Evolutionary conservation across 2,888 invertebrate genomes (phyloP), one percentile per base, ranked within the genome.

Genomic region (Nomada goodeniana): DNA sequence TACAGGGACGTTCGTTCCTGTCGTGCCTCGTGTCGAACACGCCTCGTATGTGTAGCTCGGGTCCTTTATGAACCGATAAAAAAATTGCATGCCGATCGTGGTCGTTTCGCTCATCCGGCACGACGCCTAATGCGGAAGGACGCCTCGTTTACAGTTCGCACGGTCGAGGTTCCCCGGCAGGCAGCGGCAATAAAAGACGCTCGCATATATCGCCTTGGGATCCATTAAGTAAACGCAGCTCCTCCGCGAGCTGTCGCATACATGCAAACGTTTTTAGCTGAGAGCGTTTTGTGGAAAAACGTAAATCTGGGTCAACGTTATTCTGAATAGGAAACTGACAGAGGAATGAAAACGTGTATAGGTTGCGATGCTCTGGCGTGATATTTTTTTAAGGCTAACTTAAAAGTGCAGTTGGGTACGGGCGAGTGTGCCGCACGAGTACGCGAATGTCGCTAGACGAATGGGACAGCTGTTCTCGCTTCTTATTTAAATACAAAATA

Each of bases 241-340:
- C 61, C 50, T 67, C 73, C 36, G 3, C 55, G 55, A 29, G 74
- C 65, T 57, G 78, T 67, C 60, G 61, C 29, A 42, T 36, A 74
- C 61, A 80, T 36, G 70, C 65, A 23, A 70, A 65, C 67, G 71
- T 71, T 83, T 83, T 77, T 64, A 74, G 68, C 67, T 18, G 74
- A 64, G 55, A 52, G 60, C 52, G 60, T 44, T 52, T 55, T 29
- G 67, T 15, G 82, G 74, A 78, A 78, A 76, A 82, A 71, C 74
- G 82, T 59, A 69, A 83, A 83, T 83, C 82, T 82, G 74, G 83
- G 83, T 83, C 82, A 75, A 65, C 82, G 65, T 75, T 74, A 61
- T 59, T 60, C 70, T 57, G 74, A 65, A 78, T 78, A 71, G 71
- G 60, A 68, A 68, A 65, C 65, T 74, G 74, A 75, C 77, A 71